Evolutionary conservation across 1,140 invertebrate genomes (phyloP).

Genomic region (Orchesella cincta): DNA sequence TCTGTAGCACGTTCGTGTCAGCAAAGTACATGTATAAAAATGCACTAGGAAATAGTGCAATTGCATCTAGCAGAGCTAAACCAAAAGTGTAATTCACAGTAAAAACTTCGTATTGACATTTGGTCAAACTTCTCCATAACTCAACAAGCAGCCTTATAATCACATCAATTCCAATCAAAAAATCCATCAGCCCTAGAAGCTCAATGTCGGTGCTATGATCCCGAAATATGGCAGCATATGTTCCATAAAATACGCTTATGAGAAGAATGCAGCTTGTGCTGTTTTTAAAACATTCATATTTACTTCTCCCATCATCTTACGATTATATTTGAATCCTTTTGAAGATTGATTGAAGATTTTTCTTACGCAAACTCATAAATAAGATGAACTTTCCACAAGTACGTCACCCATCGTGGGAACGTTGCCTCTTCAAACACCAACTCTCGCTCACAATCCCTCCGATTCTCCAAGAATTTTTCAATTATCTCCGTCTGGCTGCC

Average conservation of each 20-base stretch:
- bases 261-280: not conserved
- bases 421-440: not conserved
- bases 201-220: not conserved
- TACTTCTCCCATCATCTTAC: too few relatives aligned
- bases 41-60: slow-evolving; percentile 35
- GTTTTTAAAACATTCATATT: not conserved
- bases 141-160: slow-evolving; percentile 34
- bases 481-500: not conserved
- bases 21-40: slow-evolving; percentile 19
- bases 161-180: slow-evolving; percentile 14
- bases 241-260: not conserved
- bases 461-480: not conserved
- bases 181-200: not conserved
- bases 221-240: not conserved
- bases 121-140: slow-evolving; percentile 29
- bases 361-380: slow-evolving; percentile 9
- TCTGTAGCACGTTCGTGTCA: slow-evolving; percentile 9
- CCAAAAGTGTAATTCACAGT: slow-evolving; percentile 30
- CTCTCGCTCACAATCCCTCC: not conserved
- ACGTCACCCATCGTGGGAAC: not conserved
- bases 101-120: slow-evolving; percentile 19
- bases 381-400: not conserved
- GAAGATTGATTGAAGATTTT: not conserved
- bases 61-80: slow-evolving; percentile 19
- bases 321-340: too few relatives aligned